A percentile compares a stretch with the other conserved stretches of the same genome.
phyloP scores from a whole-genome alignment of 2,888 invertebrate genomes.

The Melanchra persicariae region DNA sequence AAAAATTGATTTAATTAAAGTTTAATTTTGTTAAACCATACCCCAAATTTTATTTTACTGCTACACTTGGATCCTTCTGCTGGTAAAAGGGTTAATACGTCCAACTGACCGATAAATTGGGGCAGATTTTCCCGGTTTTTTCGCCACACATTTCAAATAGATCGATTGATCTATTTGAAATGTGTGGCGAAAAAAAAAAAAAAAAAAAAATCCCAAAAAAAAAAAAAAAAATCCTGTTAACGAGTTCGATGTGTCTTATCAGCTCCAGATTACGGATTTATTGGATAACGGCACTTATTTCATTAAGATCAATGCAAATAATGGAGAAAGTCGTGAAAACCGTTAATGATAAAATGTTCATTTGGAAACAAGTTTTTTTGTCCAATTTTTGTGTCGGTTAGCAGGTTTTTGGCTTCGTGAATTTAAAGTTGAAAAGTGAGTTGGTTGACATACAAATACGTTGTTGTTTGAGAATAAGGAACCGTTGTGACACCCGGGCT shows the following conservation, averaged over 20 bases:
- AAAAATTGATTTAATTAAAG: no score
- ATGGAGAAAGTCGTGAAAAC: constrained; percentile 64
- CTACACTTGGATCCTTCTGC: no score
- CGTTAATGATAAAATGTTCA: constrained; percentile 54
- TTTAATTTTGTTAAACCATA: no score
- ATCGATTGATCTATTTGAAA: no score
- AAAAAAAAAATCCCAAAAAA: no score
- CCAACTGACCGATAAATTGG: constrained; percentile 38
- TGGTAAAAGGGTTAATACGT: no score
- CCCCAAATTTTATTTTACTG: no score
- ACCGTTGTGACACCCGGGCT: constrained; percentile 80
- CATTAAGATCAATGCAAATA: constrained; percentile 51
- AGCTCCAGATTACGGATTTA: not conserved
- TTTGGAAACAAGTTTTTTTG: constrained; percentile 66
- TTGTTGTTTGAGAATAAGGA: constrained; percentile 67
- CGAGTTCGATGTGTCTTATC: constrained; percentile 13
- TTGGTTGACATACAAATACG: constrained; percentile 63
- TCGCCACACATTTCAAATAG: constrained; percentile 3
- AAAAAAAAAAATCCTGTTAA: constrained; percentile 16
- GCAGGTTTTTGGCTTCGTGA: constrained; percentile 61
- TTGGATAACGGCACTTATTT: constrained; percentile 44
- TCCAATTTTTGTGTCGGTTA: constrained; percentile 45
- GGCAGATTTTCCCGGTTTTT: constrained; percentile 33
- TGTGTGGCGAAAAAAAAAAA: no score
- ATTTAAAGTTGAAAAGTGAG: constrained; percentile 68